These are phyloP conservation scores for Cotesia glomerata DNA, from an alignment of 1,140 invertebrate genomes.

Conservation along the genomic window DNA sequence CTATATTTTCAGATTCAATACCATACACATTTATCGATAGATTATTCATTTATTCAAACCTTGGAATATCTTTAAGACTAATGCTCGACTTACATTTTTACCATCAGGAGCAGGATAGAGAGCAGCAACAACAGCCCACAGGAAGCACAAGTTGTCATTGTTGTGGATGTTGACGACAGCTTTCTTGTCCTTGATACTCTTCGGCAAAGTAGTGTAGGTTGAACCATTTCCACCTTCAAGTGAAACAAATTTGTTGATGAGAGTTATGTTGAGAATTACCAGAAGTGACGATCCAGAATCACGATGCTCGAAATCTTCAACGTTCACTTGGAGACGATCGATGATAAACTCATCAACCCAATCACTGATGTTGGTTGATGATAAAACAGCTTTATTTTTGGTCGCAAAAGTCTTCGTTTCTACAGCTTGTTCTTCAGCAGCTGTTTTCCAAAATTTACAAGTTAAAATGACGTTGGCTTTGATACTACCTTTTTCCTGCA, in stretches of 20 bases:
- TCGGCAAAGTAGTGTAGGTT: conserved; percentile 29
- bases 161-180: conserved; percentile 26
- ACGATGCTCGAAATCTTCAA: conserved; percentile 1
- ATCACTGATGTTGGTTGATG: not conserved
- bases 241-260: conserved; percentile 44
- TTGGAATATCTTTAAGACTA: conserved; percentile 46
- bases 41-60: conserved; percentile 54
- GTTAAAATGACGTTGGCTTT: not conserved
- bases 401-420: not conserved
- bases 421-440: too few species aligned
- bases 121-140: conserved; percentile 18
- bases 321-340: not conserved
- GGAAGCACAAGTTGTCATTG: conserved; percentile 2
- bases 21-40: conserved; percentile 47
- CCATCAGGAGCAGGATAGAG: conserved; percentile 35
- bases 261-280: conserved; percentile 31
- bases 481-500: not conserved
- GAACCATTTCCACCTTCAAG: conserved; percentile 33
- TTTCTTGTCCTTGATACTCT: conserved; percentile 32
- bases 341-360: not conserved
- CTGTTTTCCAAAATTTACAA: too few species aligned
- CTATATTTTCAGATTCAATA: not conserved
- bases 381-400: not conserved
- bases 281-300: conserved; percentile 32
- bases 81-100: conserved; percentile 37